A percentile compares a stretch with the other conserved stretches of the same genome.
phyloP scores from a whole-genome alignment of 2,888 invertebrate species.

The Patella ulyssiponensis region DNA sequence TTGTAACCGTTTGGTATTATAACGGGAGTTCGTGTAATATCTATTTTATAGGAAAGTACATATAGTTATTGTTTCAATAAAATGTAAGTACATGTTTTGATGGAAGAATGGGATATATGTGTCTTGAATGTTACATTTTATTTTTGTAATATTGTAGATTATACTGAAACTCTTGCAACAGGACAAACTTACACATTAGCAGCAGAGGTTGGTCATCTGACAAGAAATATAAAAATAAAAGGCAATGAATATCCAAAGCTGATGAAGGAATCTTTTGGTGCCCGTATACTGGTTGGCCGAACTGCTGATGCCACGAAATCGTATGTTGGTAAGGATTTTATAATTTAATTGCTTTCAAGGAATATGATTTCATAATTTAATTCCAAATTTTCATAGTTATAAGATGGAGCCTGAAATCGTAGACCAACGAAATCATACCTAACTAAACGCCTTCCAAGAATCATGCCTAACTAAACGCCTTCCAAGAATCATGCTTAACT shows the following conservation, averaged over 20 bases:
- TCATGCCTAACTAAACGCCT: no score
- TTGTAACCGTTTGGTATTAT: no score
- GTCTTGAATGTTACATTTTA: neutral
- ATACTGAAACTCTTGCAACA: slow-evolving; percentile 41
- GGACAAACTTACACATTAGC: slow-evolving; percentile 46
- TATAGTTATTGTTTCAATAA: neutral
- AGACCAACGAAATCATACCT: neutral
- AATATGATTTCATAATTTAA: no score
- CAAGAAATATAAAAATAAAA: slow-evolving; percentile 64
- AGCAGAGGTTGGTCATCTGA: slow-evolving; percentile 67
- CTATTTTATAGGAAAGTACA: neutral
- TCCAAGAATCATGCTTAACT: no score
- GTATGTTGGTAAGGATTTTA: slow-evolving; percentile 24
- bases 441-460: no score
- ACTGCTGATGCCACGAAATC: slow-evolving; percentile 29
- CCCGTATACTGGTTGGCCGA: slow-evolving; percentile 57
- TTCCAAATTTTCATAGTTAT: neutral
- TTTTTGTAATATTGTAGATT: slow-evolving; percentile 30
- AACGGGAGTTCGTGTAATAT: neutral
- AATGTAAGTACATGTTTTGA: neutral
- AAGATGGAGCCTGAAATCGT: neutral
- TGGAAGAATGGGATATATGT: neutral
- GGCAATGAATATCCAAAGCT: slow-evolving; percentile 54
- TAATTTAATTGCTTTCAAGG: neutral
- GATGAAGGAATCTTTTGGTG: slow-evolving; percentile 56